Conservation (phyloP, 1,140 invertebrate genomes). For the Grapholita molesta region DNA sequence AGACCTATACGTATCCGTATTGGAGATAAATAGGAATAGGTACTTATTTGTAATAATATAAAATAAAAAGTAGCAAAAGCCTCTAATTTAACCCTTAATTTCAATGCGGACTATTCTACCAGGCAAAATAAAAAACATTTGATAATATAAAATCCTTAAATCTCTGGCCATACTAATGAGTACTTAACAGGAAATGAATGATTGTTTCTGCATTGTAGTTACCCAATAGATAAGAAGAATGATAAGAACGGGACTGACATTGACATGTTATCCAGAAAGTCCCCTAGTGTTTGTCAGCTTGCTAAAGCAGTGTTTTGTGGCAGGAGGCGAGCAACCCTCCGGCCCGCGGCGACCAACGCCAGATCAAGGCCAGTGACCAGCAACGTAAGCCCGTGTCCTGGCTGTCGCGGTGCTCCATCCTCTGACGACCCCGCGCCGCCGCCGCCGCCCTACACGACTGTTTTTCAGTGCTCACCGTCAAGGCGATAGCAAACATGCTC, state of each 20-base stretch:
- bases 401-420: constrained; percentile 85
- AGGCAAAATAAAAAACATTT: no score
- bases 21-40: no score
- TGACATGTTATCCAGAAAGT: neutral
- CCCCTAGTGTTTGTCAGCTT: neutral
- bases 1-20: no score
- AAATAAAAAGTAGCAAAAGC: no score
- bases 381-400: constrained; percentile 86
- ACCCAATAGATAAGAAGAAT: neutral
- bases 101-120: no score
- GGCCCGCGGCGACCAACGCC: constrained; percentile 83
- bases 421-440: constrained; percentile 80
- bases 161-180: neutral
- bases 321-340: constrained; percentile 90
- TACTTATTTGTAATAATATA: no score
- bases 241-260: neutral
- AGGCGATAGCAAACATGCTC: constrained; percentile 1
- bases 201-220: neutral
- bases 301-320: neutral
- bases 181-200: neutral
- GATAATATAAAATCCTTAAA: no score
- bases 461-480: constrained; percentile 6
- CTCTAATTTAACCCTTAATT: no score
- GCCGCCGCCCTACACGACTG: constrained; percentile 22
- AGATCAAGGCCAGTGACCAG: constrained; percentile 84